A percentile compares a stretch with the other conserved stretches of the same genome.
Evolutionary conservation across 1,140 invertebrate species (phyloP).

Genomic region (Cyclargus thomasi): DNA sequence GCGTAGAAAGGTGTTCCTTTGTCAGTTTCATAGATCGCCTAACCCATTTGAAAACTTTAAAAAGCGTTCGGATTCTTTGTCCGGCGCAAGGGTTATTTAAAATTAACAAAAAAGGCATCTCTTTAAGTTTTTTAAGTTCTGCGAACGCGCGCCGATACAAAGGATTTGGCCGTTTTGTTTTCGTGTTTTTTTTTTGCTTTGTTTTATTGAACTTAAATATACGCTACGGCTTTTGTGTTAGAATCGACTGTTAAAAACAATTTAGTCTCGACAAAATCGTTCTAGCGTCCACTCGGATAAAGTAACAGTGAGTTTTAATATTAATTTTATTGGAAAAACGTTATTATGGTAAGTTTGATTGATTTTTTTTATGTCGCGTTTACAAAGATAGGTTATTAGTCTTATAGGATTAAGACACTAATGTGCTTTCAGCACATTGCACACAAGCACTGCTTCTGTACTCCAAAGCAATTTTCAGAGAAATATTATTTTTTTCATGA

Average conservation of each 20-base stretch:
- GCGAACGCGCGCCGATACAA: slow-evolving; percentile 60
- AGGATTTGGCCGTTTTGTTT: slow-evolving; percentile 57
- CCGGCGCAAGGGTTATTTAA: slow-evolving; percentile 61
- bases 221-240: slow-evolving; percentile 67
- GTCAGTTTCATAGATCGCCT: slow-evolving; percentile 41
- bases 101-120: slow-evolving; percentile 44
- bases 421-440: too few relatives aligned
- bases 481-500: too few relatives aligned
- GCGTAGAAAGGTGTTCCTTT: slow-evolving; percentile 45
- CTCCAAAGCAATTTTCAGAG: too few relatives aligned
- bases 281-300: slow-evolving; percentile 55
- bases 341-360: not conserved
- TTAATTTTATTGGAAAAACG: slow-evolving; percentile 14
- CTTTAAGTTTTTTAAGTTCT: slow-evolving; percentile 60
- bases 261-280: slow-evolving; percentile 70
- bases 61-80: slow-evolving; percentile 45
- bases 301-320: slow-evolving; percentile 19
- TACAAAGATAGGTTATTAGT: too few relatives aligned
- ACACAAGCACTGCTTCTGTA: too few relatives aligned
- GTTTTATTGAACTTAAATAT: slow-evolving; percentile 69
- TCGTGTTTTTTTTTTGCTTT: slow-evolving; percentile 56
- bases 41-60: slow-evolving; percentile 59
- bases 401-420: too few relatives aligned
- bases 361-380: not conserved
- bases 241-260: slow-evolving; percentile 45